Conservation (phyloP, 2,797 vertebrate species). For the Epinephelus malabaricus region DNA sequence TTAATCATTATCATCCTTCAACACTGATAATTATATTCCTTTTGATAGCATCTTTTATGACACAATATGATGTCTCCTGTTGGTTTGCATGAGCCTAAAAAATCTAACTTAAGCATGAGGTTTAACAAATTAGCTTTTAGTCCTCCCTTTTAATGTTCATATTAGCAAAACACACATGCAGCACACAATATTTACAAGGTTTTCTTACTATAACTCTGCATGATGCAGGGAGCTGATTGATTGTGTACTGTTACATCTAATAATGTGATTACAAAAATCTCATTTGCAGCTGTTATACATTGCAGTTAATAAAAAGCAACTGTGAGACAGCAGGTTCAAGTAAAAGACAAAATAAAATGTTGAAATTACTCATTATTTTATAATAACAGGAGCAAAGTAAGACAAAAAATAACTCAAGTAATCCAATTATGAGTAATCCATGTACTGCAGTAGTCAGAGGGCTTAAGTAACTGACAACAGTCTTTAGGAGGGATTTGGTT, state of each 20-base stretch:
- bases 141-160: background rate
- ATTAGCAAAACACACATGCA: constrained; percentile 6
- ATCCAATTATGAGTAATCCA: constrained; percentile 73
- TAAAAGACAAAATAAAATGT: background rate
- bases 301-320: background rate
- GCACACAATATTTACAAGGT: background rate
- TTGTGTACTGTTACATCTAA: background rate
- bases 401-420: constrained; percentile 60
- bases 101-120: background rate
- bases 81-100: constrained; percentile 7
- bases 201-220: constrained; percentile 11
- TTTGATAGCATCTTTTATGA: background rate
- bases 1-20: constrained; percentile 7
- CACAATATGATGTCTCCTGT: background rate
- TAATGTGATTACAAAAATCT: constrained; percentile 6
- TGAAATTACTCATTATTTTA: constrained; percentile 36
- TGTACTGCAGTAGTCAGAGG: constrained; percentile 55
- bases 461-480: constrained; percentile 70
- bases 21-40: background rate
- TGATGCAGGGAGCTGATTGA: background rate
- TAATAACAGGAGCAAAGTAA: constrained; percentile 22
- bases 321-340: background rate
- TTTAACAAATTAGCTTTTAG: background rate
- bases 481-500: constrained; percentile 67
- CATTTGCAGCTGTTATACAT: background rate